These are phyloP conservation scores for Oryctolagus cuniculus DNA, from an alignment of 2,113 vertebrate genomes.

Conservation along the genomic window DNA sequence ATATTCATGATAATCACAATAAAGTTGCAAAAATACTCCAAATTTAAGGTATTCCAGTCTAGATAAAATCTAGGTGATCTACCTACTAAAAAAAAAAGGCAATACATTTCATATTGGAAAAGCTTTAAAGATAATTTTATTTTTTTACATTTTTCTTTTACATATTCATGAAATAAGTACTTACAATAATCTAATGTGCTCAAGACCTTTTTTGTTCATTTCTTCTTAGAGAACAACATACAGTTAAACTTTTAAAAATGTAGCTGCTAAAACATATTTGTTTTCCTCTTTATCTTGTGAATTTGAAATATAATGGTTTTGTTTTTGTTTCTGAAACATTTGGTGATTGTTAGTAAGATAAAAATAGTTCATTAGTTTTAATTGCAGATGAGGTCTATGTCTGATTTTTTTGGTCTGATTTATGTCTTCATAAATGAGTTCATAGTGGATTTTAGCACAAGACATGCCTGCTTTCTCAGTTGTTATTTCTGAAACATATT, in stretches of 20 bases:
- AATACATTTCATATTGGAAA: background rate
- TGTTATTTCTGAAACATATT: slow-evolving; percentile 24
- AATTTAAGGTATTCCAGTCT: slow-evolving; percentile 17
- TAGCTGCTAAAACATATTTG: background rate
- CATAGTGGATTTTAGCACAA: background rate
- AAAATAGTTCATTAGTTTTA: background rate
- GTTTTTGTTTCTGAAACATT: background rate
- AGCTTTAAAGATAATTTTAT: background rate
- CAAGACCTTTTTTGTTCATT: background rate
- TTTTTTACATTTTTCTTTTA: background rate
- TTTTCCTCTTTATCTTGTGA: background rate
- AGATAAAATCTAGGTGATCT: background rate
- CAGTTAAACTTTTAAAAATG: background rate
- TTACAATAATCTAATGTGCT: background rate
- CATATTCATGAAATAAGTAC: background rate
- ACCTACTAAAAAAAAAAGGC: too few species aligned
- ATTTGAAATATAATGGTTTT: background rate
- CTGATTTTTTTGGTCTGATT: background rate
- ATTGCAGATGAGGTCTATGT: background rate
- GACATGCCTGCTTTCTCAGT: background rate
- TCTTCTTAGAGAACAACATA: background rate
- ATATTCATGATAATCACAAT: slow-evolving; percentile 23
- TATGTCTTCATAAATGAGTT: background rate
- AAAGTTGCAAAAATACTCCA: background rate
- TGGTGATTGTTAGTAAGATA: background rate